A percentile compares a stretch with the other conserved stretches of the same genome.
These are phyloP conservation scores for Sinella curviseta DNA, from an alignment of 1,140 invertebrate genomes.

Conservation along the genomic window DNA sequence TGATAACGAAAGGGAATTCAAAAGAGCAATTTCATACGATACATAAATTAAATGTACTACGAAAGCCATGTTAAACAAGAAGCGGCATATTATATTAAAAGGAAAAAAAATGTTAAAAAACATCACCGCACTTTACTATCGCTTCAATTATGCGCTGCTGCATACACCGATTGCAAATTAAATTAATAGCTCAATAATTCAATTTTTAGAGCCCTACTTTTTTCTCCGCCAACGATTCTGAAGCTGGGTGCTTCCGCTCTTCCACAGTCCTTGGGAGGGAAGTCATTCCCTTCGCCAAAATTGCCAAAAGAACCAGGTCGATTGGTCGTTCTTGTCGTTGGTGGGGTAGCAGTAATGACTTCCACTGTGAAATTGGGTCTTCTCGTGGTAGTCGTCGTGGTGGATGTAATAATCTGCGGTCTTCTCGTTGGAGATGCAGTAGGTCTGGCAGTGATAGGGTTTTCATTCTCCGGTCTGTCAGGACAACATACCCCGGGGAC, in stretches of 20 bases:
- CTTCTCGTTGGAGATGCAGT: slow-evolving; percentile 17
- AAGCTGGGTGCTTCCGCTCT: slow-evolving; percentile 76
- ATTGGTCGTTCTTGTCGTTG: slow-evolving; percentile 42
- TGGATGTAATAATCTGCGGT: slow-evolving; percentile 30
- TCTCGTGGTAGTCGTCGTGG: slow-evolving; percentile 54
- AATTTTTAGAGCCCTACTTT: slow-evolving; percentile 63
- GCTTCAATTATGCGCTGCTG: too few species aligned
- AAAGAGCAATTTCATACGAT: too few species aligned
- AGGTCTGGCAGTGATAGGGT: background rate
- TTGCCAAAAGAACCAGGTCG: slow-evolving; percentile 16
- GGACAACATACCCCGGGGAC: slow-evolving; percentile 82
- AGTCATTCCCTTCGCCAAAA: background rate
- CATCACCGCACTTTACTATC: too few species aligned
- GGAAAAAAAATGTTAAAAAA: too few species aligned
- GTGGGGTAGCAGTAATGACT: slow-evolving; percentile 47
- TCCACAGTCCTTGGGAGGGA: slow-evolving; percentile 62
- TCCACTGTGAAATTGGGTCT: slow-evolving; percentile 19
- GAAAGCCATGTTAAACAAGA: too few species aligned
- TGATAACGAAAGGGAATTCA: too few species aligned
- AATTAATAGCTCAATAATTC: too few species aligned
- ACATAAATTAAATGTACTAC: too few species aligned
- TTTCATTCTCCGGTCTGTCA: slow-evolving; percentile 35
- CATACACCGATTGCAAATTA: too few species aligned
- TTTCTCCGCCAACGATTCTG: slow-evolving; percentile 84
- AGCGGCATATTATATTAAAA: too few species aligned